Conservation (phyloP, 2,113 vertebrate genomes). For the Hippopotamus amphibius region DNA sequence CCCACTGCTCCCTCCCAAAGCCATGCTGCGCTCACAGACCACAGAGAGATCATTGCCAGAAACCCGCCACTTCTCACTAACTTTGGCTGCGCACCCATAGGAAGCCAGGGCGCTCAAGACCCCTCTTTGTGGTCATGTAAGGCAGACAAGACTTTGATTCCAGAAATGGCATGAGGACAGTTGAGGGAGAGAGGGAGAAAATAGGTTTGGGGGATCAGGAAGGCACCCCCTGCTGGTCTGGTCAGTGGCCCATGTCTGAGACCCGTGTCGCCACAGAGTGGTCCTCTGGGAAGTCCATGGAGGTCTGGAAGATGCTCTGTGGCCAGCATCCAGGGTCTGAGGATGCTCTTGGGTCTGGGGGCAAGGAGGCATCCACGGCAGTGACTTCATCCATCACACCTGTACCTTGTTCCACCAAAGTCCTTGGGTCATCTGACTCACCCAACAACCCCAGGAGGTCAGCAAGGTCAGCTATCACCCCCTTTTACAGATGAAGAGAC, state of each 20-base stretch:
- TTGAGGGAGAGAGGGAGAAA: not conserved
- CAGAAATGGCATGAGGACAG: slow-evolving; percentile 79
- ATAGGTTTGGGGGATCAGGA: too few species aligned
- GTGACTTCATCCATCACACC: not conserved
- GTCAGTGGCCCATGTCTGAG: accelerated
- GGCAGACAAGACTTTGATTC: slow-evolving; percentile 76
- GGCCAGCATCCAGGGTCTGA: not conserved
- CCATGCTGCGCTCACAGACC: accelerated
- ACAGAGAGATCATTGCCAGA: not conserved
- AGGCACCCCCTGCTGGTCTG: not conserved
- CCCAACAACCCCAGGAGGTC: not conserved
- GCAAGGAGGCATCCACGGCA: accelerated
- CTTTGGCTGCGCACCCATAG: not conserved
- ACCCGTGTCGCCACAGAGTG: not conserved
- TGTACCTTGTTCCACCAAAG: not conserved
- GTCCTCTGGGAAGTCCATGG: not conserved
- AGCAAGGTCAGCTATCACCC: not conserved
- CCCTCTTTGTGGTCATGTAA: slow-evolving; percentile 74
- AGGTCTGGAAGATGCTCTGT: not conserved
- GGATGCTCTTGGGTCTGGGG: too few species aligned
- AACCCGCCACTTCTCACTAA: not conserved
- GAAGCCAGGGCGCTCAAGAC: not conserved
- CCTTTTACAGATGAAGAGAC: not conserved
- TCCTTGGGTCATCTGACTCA: not conserved
- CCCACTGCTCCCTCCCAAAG: not conserved